phyloP scores from a whole-genome alignment of 2,888 invertebrate genomes.

The Lysandra bellargus region DNA sequence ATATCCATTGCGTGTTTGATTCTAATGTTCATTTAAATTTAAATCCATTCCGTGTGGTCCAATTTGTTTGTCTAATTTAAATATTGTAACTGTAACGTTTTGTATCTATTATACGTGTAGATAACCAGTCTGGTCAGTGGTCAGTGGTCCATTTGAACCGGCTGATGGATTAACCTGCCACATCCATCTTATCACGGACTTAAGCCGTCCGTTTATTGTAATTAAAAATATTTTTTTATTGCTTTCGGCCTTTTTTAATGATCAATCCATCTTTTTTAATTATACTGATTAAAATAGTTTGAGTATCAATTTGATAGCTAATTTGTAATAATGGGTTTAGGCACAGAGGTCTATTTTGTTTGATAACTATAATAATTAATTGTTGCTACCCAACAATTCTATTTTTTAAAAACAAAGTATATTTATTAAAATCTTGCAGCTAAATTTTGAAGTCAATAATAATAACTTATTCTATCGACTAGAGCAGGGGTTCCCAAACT shows the following conservation, averaged over 20 bases:
- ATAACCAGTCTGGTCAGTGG: slow-evolving; percentile 16
- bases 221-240: slow-evolving; percentile 19
- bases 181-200: slow-evolving; percentile 20
- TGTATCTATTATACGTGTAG: slow-evolving; percentile 6
- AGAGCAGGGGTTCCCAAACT: too few species aligned
- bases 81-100: slow-evolving; percentile 20
- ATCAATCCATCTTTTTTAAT: slow-evolving; percentile 10
- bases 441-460: too few species aligned
- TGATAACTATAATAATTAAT: background rate
- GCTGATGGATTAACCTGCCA: slow-evolving; percentile 24
- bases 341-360: background rate
- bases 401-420: too few species aligned
- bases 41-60: slow-evolving; percentile 24
- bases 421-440: too few species aligned
- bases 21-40: slow-evolving; percentile 2
- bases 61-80: slow-evolving; percentile 1
- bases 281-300: slow-evolving; percentile 10
- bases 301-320: background rate
- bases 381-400: background rate
- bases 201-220: slow-evolving; percentile 25
- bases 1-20: background rate
- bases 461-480: too few species aligned
- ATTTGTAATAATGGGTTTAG: background rate
- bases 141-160: slow-evolving; percentile 2
- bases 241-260: background rate